These are phyloP conservation scores for Cyphomyrmex costatus DNA, from an alignment of 1,140 invertebrate species.

Conservation along the genomic window DNA sequence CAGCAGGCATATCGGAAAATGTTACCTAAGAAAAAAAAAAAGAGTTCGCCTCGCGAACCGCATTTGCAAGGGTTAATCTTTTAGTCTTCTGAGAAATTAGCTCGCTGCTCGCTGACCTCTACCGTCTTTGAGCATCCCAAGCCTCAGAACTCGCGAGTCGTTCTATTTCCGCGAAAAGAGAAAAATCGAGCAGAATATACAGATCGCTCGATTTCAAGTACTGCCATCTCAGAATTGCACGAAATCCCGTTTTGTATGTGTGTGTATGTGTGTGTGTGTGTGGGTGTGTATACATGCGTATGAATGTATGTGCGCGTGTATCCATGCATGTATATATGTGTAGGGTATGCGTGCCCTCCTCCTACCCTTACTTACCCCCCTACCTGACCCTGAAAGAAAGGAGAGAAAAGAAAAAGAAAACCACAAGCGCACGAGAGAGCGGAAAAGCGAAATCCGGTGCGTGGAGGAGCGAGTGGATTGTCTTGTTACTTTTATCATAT, in stretches of 20 bases:
- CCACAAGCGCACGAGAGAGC: slow-evolving; percentile 59
- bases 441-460: slow-evolving; percentile 65
- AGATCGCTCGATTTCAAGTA: slow-evolving; percentile 25
- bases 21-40: neutral
- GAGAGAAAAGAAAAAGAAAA: slow-evolving; percentile 46
- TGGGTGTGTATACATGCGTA: neutral
- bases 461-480: slow-evolving; percentile 63
- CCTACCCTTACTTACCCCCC: neutral
- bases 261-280: slow-evolving; percentile 10
- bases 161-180: neutral
- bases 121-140: neutral
- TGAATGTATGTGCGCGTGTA: neutral
- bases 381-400: neutral
- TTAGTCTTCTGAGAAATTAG: neutral
- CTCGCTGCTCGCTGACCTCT: neutral
- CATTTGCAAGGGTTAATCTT: slow-evolving; percentile 30
- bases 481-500: slow-evolving; percentile 81
- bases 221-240: slow-evolving; percentile 78
- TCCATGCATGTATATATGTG: neutral
- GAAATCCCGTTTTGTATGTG: slow-evolving; percentile 75
- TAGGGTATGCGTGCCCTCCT: slow-evolving; percentile 22
- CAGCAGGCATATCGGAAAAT: neutral
- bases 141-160: neutral
- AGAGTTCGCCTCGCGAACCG: neutral
- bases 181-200: slow-evolving; percentile 18